A percentile compares a stretch with the other conserved stretches of the same genome.
phyloP scores from a whole-genome alignment of 2,113 vertebrate species.

The Pristiophorus japonicus region DNA sequence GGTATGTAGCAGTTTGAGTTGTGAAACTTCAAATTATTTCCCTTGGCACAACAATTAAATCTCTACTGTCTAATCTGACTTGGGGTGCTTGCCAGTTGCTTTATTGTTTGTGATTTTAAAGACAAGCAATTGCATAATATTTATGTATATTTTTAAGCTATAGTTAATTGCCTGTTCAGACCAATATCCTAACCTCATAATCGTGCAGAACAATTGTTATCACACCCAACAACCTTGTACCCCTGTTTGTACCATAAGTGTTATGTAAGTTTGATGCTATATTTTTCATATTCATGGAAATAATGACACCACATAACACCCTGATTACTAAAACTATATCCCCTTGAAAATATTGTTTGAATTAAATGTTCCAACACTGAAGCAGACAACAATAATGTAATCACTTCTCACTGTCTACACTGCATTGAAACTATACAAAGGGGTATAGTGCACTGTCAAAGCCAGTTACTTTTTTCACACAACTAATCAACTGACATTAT shows the following conservation, averaged over 20 bases:
- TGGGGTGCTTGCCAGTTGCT: not conserved
- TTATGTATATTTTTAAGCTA: not conserved
- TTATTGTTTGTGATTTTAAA: not conserved
- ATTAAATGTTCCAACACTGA: not conserved
- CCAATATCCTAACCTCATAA: not conserved
- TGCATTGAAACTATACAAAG: not conserved
- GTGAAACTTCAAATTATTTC: not conserved
- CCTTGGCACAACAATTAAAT: not conserved
- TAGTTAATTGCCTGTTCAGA: not conserved
- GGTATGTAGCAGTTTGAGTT: slow-evolving; percentile 55
- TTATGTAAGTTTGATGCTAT: not conserved
- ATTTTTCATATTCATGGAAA: not conserved
- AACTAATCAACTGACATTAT: not conserved
- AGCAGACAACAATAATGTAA: not conserved
- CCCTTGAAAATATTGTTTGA: not conserved
- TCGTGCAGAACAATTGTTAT: too few species aligned
- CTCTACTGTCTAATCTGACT: not conserved
- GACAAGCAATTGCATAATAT: not conserved
- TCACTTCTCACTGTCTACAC: not conserved
- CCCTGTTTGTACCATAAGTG: not conserved
- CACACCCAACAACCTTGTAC: not conserved
- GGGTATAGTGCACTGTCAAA: not conserved
- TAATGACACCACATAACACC: not conserved
- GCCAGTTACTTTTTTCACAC: not conserved
- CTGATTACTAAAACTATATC: not conserved